Conservation (phyloP, 2,888 invertebrate species). For the Norana najaformis region DNA sequence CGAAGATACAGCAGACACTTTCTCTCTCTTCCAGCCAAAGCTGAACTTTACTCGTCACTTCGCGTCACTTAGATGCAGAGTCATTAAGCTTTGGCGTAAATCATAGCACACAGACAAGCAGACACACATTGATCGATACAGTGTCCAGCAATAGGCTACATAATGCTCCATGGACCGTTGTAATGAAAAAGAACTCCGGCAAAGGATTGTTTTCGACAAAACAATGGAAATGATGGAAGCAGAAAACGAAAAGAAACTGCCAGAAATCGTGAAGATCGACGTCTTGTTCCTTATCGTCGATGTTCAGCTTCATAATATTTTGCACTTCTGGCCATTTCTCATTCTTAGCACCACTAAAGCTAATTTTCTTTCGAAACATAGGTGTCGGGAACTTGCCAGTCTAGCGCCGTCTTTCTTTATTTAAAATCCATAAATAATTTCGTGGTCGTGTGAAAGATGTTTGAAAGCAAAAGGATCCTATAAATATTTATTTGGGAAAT, state of each 20-base stretch:
- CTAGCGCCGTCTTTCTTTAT: not conserved
- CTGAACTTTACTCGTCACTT: too few relatives aligned
- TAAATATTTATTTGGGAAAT: not conserved
- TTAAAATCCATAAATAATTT: not conserved
- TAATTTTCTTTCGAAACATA: not conserved
- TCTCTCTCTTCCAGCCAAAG: not conserved
- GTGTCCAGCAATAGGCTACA: not conserved
- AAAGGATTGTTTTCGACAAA: not conserved
- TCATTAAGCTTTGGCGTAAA: not conserved
- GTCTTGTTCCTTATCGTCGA: not conserved
- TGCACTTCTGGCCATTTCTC: not conserved
- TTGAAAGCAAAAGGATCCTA: not conserved
- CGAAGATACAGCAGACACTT: too few relatives aligned
- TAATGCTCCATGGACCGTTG: not conserved
- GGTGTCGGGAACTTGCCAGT: not conserved
- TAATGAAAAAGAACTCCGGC: not conserved
- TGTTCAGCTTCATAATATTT: not conserved
- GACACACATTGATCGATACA: not conserved
- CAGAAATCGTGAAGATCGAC: constrained; percentile 13
- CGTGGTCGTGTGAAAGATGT: not conserved
- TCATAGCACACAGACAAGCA: not conserved
- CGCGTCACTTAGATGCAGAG: too few relatives aligned
- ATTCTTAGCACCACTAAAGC: not conserved
- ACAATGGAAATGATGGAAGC: not conserved
- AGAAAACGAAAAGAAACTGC: not conserved